These are phyloP conservation scores for Stictonetta naevosa DNA, from an alignment of 2,113 vertebrate genomes.

Conservation along the genomic window DNA sequence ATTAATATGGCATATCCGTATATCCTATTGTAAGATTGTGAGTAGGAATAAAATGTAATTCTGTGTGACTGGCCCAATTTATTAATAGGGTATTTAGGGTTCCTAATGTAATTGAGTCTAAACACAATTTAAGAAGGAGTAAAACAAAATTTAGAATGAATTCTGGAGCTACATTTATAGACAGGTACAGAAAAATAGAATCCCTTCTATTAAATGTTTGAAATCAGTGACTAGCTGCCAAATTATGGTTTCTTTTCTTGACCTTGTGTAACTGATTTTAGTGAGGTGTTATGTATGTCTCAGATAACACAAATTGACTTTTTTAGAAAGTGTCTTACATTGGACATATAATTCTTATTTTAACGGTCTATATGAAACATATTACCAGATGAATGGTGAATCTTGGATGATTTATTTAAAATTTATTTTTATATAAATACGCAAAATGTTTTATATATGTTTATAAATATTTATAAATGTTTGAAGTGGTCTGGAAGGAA, in stretches of 20 bases:
- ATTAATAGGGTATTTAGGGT: background rate
- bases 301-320: background rate
- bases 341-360: background rate
- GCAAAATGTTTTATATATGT: background rate
- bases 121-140: background rate
- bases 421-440: background rate
- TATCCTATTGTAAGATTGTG: background rate
- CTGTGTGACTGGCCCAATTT: background rate
- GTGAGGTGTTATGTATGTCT: background rate
- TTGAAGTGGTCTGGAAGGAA: background rate
- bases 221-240: background rate
- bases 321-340: background rate
- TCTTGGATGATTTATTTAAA: background rate
- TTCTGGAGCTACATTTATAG: background rate
- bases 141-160: background rate
- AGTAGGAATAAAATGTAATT: background rate
- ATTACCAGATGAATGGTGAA: background rate
- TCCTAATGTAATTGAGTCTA: background rate
- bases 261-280: background rate
- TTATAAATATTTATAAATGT: background rate
- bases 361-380: background rate
- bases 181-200: background rate
- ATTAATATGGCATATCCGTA: background rate
- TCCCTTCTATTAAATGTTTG: background rate
- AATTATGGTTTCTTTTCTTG: background rate